A percentile compares a stretch with the other conserved stretches of the same genome.
Conservation (phyloP, 1,140 invertebrate genomes). For the Pseudomyrmex gracilis region DNA sequence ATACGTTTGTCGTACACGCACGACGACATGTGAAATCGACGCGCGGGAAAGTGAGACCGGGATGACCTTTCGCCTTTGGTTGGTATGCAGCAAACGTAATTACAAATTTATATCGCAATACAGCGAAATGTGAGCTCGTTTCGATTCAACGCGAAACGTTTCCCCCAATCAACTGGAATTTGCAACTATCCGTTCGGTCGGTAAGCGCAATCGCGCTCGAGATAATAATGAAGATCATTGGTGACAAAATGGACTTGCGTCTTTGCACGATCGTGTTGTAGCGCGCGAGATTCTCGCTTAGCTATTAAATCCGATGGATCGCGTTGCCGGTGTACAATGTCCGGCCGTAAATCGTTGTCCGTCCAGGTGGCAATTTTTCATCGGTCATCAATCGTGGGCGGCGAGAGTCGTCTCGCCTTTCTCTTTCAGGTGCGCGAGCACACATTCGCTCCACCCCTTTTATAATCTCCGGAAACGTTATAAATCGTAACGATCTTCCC, state of each 20-base stretch:
- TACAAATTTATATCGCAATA: constrained; percentile 29
- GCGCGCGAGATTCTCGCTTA: neutral
- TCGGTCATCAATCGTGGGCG: constrained; percentile 16
- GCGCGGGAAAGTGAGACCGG: constrained; percentile 20
- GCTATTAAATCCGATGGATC: constrained; percentile 20
- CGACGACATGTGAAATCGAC: constrained; percentile 44
- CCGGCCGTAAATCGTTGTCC: constrained; percentile 2
- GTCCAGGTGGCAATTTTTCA: constrained; percentile 28
- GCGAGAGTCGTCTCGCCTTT: neutral
- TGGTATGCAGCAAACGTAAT: neutral
- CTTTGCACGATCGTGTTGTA: neutral
- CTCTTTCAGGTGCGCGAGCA: neutral
- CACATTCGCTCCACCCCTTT: neutral
- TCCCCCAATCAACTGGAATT: too few species aligned
- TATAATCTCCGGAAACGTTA: constrained; percentile 11
- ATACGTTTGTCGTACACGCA: constrained; percentile 40
- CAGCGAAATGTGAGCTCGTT: constrained; percentile 8
- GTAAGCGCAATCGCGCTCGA: neutral
- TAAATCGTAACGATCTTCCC: constrained; percentile 30
- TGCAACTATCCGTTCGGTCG: neutral
- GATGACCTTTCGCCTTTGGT: neutral
- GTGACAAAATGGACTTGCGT: neutral
- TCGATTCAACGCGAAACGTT: neutral
- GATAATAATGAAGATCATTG: neutral
- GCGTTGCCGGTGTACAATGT: neutral